Base-by-base conservation (phyloP, 1,140 invertebrate species). In the Oppia nitens region DNA sequence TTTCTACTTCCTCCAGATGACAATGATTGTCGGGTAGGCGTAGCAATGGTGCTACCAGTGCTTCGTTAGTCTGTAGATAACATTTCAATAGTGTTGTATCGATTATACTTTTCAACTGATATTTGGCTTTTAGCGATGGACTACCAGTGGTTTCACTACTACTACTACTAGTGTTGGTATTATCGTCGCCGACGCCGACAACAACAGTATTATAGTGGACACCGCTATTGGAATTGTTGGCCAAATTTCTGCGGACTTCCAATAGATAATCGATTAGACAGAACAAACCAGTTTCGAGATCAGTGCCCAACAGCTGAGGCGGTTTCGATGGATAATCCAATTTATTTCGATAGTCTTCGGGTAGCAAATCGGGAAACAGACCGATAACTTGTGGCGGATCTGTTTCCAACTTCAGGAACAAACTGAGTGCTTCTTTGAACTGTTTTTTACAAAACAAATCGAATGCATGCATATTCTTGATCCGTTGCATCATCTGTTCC, bases 41-140 rank as follows among this genome's bases (percentile, higher is more conserved):
- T 3, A 98, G 70, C 17, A 98, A 71, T 0, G 91, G 83, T 0
- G 88, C 86, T 4, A 97, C 85, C 45, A 96, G 74, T 0, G 87
- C 87, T 75, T 95, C 90, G 71, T 97, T 97, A 1, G 87, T 95
- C 82, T 92, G 68, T 53, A 97, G 76, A 74, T 96, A 98, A 71
- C 92, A 96, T 70, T 97, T 97, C 0, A 98, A 74, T 49, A 98
- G 71, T 1, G 92, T 95, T 2, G 92, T 97, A 69, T 97, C 94
- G 62, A 97, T 93, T 47, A 96, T 88, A 72, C 93, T 89, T 23
- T 92, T 70, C 29, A 94, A 75, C 63, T 91, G 72, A 55, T 32
- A 25, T 20, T 32, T 24, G 27, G 28, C 55, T 23, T 24, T 12
- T 11, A 14, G 20, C 23, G 20, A 57, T 20, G 48, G n/a, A 25